phyloP scores from a whole-genome alignment of 37 sponge, comb jelly and placozoan species.

The Dysidea cf. avara region DNA sequence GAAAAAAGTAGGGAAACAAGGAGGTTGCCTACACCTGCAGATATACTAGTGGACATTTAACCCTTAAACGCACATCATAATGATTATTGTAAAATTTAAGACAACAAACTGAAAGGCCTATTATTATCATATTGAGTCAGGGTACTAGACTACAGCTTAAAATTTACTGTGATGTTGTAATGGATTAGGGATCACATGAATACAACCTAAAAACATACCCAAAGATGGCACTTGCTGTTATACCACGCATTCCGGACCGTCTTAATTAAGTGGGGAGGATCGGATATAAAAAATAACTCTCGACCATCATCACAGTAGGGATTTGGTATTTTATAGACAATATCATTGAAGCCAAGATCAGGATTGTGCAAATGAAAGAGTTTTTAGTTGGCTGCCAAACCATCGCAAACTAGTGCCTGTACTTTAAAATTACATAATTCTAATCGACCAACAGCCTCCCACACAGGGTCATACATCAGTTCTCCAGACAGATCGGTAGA shows the following conservation, averaged over 20 bases:
- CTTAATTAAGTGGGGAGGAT: neutral
- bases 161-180: too few relatives aligned
- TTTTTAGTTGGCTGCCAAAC: neutral
- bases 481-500: neutral
- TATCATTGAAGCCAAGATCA: neutral
- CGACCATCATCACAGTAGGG: neutral
- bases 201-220: too few relatives aligned
- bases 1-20: too few relatives aligned
- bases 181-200: too few relatives aligned
- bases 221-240: too few relatives aligned
- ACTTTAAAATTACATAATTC: neutral
- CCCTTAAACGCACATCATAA: too few relatives aligned
- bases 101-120: too few relatives aligned
- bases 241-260: neutral
- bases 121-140: too few relatives aligned
- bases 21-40: too few relatives aligned
- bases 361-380: neutral
- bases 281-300: neutral
- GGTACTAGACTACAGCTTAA: too few relatives aligned
- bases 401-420: neutral
- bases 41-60: too few relatives aligned
- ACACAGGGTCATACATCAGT: neutral
- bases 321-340: neutral
- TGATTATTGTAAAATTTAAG: too few relatives aligned
- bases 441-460: slow-evolving; percentile 1